Base-by-base conservation (phyloP, 2,888 invertebrate genomes). In the Litoditis marina region DNA sequence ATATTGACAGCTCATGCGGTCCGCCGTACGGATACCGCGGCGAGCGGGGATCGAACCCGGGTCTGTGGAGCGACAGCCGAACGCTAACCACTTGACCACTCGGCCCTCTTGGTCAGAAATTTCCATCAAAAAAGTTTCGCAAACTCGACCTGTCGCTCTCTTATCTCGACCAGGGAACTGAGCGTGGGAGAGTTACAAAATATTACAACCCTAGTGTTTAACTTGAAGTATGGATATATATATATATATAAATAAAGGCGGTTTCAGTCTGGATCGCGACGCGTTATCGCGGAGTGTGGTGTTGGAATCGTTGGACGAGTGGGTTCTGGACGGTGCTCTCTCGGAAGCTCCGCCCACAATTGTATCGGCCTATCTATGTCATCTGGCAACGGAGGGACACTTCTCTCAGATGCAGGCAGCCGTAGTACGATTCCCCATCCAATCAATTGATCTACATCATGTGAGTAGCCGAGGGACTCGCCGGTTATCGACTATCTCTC, bases 391-490 rank as follows among this genome's bases (percentile, higher is more conserved):
- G 44, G 86, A 88, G 68, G 87, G 87, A 47, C 86, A 88, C 77
- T 86, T 89, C 55, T 84, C 88, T 73, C 87, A 87, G 67, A 84
- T 91, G 57, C 90, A 91, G 83, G 87, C 88, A 34, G 87, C 90
- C 60, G 87, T 91, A 54, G 87, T 90, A 6, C 88, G 89, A 71
- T 85, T 91, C 66, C 89, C 90, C 71, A 88, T 91, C 75, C 86
- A 87, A 52, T 90, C 89, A 68, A 84, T 91, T 59, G 91, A 91
- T 84, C 86, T 91, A 25, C 89, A 91, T 83, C 90, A 90, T 84
- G 88, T 85, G 66, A 56, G 47, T 60, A 19, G 16, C 31, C 54
- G 6, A 3, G 19, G 44, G n/a, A 39, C 13, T 39, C 8, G 19
- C 19, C 25, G 19, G 6, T 22, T 44, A 25, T 5, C 16, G 39